Conservation (phyloP, 1,140 invertebrate genomes). For the Pissodes strobi region DNA sequence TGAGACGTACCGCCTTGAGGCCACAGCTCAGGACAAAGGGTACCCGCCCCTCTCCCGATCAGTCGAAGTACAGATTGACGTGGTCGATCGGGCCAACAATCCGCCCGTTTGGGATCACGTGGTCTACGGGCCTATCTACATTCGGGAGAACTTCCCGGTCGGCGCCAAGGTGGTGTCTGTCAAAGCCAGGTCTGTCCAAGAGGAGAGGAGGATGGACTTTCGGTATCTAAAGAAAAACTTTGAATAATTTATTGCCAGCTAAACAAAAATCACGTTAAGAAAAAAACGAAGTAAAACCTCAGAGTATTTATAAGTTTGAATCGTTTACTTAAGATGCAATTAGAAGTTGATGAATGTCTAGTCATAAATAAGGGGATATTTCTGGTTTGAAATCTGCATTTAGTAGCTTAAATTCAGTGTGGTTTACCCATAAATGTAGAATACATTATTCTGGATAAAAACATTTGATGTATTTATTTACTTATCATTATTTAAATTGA, state of each 20-base stretch:
- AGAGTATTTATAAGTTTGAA: background rate
- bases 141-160: conserved; percentile 95
- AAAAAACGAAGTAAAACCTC: background rate
- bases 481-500: no score
- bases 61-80: conserved; percentile 96
- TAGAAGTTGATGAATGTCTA: no score
- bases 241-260: no score
- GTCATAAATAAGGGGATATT: no score
- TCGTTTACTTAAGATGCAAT: no score
- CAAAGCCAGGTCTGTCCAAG: conserved; percentile 91
- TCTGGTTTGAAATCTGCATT: no score
- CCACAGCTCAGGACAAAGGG: conserved; percentile 95
- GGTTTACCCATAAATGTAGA: no score
- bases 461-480: no score
- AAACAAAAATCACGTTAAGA: background rate
- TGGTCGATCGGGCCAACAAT: conserved; percentile 96
- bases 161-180: conserved; percentile 95
- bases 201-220: conserved; percentile 37
- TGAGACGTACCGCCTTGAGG: conserved; percentile 95
- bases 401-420: no score
- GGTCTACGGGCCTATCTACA: conserved; percentile 94
- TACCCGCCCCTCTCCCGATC: conserved; percentile 89
- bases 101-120: conserved; percentile 95
- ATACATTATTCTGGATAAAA: no score
- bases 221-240: conserved; percentile 6